Evolutionary conservation across 2,797 vertebrate species (phyloP).

Genomic region (Phylloscopus collybita): DNA sequence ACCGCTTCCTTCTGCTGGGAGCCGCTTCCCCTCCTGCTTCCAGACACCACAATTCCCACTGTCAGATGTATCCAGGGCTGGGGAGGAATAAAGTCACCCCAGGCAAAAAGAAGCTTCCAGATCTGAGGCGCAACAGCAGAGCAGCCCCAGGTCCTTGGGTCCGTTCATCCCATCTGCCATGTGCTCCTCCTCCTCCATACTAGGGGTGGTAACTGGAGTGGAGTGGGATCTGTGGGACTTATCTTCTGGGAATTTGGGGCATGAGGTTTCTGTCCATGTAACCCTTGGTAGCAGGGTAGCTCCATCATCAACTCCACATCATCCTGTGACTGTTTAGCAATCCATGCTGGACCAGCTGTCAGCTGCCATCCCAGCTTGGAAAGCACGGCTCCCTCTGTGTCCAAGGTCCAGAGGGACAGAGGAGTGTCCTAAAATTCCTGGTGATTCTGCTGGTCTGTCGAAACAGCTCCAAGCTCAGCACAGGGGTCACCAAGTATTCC

Average conservation of each 20-base stretch:
- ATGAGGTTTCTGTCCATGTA: background rate
- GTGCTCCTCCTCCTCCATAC: accelerated
- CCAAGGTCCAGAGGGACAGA: background rate
- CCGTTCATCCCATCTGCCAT: accelerated
- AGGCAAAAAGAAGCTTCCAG: background rate
- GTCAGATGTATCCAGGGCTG: background rate
- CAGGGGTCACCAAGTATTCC: background rate
- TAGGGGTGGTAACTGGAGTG: background rate
- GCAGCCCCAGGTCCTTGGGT: background rate
- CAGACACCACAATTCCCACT: background rate
- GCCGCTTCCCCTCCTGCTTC: background rate
- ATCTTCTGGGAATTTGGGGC: background rate
- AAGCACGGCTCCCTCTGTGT: accelerated
- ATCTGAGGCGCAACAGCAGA: background rate
- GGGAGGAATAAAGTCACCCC: background rate
- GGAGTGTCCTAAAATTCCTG: background rate
- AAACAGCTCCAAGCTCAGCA: background rate
- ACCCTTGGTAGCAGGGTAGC: background rate
- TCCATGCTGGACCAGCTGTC: accelerated
- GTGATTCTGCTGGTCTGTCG: background rate
- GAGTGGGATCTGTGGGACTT: background rate
- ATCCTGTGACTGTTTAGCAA: background rate
- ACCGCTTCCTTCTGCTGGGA: background rate
- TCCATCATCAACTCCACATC: accelerated
- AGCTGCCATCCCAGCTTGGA: background rate